Evolutionary conservation across 2,888 invertebrate species (phyloP).

Genomic region (Sicus ferrugineus): DNA sequence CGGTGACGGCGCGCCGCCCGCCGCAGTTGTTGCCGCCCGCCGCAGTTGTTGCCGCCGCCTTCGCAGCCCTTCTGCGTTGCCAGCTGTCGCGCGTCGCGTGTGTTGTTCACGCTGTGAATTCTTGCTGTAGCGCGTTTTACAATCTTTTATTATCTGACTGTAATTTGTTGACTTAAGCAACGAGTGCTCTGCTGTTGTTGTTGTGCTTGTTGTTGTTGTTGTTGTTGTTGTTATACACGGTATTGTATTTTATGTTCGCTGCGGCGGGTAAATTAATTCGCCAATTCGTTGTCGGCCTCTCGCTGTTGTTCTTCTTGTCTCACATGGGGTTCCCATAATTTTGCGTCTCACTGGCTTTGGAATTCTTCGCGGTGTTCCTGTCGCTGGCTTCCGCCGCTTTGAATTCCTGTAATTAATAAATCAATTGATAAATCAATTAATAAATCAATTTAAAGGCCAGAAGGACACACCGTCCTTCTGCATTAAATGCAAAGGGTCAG

Average conservation of each 20-base stretch:
- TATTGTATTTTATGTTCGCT: background rate
- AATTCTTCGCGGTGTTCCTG: background rate
- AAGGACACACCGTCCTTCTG: no score
- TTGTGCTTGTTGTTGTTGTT: constrained; percentile 21
- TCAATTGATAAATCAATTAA: no score
- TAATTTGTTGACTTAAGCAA: constrained; percentile 32
- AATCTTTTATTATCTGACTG: constrained; percentile 31
- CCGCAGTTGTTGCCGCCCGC: background rate
- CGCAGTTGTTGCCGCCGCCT: background rate
- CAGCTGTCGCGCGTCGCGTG: background rate
- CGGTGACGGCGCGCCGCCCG: background rate
- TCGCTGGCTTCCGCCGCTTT: background rate
- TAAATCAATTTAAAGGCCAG: background rate
- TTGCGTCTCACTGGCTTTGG: background rate
- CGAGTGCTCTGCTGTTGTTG: background rate
- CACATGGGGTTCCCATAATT: background rate
- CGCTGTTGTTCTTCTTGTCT: background rate
- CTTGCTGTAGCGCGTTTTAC: constrained; percentile 18
- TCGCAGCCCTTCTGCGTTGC: no score
- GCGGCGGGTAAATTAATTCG: background rate
- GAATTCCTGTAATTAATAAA: background rate
- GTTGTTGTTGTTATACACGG: background rate
- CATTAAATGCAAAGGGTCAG: no score
- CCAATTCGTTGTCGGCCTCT: background rate
- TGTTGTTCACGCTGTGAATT: constrained; percentile 17